Evolutionary conservation across 2,888 invertebrate genomes (phyloP).

Genomic region (Lamellibrachia columna): DNA sequence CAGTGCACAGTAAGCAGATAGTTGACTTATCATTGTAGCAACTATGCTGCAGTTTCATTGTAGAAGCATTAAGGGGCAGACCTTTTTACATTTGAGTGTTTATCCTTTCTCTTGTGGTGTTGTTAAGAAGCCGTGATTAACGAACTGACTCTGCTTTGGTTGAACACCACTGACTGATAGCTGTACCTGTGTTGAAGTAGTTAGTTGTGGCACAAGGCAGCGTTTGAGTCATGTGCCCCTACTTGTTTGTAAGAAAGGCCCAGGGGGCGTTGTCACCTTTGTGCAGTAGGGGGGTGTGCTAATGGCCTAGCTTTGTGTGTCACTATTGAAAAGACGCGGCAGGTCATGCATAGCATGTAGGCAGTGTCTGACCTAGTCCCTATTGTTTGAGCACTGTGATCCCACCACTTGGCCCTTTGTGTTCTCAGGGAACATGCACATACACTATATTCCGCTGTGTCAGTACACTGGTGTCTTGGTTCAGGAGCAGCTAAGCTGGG

Average conservation of each 20-base stretch:
- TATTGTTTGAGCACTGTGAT: background rate
- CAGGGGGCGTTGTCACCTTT: background rate
- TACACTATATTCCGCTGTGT: background rate
- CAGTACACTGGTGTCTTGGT: background rate
- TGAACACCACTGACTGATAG: background rate
- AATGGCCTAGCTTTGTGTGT: background rate
- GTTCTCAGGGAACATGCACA: background rate
- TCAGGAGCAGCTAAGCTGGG: background rate
- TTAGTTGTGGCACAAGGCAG: background rate
- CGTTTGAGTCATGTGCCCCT: background rate
- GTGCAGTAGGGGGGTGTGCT: background rate
- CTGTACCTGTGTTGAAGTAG: background rate
- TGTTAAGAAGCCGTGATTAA: conserved; percentile 16
- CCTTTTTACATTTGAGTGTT: background rate
- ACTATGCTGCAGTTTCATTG: background rate
- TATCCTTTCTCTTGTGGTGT: background rate
- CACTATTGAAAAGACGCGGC: background rate
- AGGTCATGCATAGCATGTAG: background rate
- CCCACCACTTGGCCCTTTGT: background rate
- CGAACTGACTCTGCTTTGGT: background rate
- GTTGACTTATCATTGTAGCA: background rate
- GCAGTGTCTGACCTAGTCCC: conserved; percentile 6
- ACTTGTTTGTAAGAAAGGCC: conserved; percentile 11
- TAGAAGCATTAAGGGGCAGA: background rate
- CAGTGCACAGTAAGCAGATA: background rate